Evolutionary conservation across 2,113 vertebrate species (phyloP).

Genomic region (Fregata magnificens): DNA sequence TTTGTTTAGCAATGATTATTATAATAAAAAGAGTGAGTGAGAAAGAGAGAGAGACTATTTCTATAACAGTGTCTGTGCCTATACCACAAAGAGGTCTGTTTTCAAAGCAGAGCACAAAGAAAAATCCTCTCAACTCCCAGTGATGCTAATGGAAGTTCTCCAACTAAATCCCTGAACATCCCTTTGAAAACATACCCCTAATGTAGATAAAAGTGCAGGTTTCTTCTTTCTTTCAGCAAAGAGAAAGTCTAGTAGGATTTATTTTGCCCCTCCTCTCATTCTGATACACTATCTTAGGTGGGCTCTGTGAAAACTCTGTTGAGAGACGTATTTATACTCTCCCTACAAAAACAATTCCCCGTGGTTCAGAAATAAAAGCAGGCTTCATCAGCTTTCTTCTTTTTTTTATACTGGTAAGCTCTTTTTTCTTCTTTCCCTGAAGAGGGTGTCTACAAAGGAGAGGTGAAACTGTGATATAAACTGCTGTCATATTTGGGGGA

Average conservation of each 20-base stretch:
- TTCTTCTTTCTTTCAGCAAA: neutral
- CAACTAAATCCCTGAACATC: neutral
- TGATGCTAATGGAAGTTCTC: conserved; percentile 9
- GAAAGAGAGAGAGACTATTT: neutral
- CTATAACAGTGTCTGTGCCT: neutral
- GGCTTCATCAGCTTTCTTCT: neutral
- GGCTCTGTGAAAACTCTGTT: neutral
- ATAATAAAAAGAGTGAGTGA: neutral
- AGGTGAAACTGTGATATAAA: neutral
- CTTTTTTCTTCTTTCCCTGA: neutral
- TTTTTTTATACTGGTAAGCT: neutral
- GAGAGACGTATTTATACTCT: neutral
- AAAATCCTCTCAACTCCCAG: neutral
- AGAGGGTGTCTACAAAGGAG: neutral
- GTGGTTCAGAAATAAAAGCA: neutral
- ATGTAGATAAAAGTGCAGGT: neutral
- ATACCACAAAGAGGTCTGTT: neutral
- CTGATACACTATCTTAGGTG: neutral
- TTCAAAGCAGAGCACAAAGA: neutral
- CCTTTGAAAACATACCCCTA: neutral
- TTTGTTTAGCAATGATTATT: neutral
- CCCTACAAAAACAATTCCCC: neutral
- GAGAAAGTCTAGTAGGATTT: neutral
- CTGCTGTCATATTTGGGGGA: neutral
- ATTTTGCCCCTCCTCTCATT: neutral